Evolutionary conservation across 2,113 vertebrate species (phyloP).

Genomic region (Colistium nudipinnis): DNA sequence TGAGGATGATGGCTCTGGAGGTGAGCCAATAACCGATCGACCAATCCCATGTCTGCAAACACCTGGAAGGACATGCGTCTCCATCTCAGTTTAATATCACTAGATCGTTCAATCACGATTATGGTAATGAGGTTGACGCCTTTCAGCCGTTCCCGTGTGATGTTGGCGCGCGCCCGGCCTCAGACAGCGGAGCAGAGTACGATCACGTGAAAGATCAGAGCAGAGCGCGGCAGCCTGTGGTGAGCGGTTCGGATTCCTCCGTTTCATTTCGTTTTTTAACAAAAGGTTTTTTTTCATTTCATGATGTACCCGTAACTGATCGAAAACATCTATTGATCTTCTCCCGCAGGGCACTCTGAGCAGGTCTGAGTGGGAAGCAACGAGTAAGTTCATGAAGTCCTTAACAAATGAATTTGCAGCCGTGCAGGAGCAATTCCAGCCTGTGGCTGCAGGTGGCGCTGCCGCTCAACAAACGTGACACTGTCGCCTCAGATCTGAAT

Average conservation of each 20-base stretch:
- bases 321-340: too few species aligned
- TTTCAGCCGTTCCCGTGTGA: conserved; percentile 59
- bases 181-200: conserved; percentile 65
- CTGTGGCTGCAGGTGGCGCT: not conserved
- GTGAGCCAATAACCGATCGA: too few species aligned
- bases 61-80: too few species aligned
- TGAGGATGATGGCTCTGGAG: conserved; percentile 93
- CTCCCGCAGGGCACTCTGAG: conserved; percentile 97
- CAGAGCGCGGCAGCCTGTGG: conserved; percentile 61
- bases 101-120: not conserved
- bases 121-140: not conserved
- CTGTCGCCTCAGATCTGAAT: not conserved
- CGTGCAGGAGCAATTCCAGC: too few species aligned
- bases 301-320: too few species aligned
- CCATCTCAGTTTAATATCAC: not conserved
- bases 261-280: too few species aligned
- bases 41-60: too few species aligned
- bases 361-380: conserved; percentile 95
- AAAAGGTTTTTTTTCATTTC: too few species aligned
- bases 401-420: too few species aligned
- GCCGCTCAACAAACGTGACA: not conserved
- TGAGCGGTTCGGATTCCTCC: conserved; percentile 41
- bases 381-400: conserved; percentile 86
- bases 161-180: conserved; percentile 19
- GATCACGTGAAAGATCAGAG: conserved; percentile 68